These are phyloP conservation scores for Battus philenor DNA, from an alignment of 1,140 invertebrate genomes.

Conservation along the genomic window DNA sequence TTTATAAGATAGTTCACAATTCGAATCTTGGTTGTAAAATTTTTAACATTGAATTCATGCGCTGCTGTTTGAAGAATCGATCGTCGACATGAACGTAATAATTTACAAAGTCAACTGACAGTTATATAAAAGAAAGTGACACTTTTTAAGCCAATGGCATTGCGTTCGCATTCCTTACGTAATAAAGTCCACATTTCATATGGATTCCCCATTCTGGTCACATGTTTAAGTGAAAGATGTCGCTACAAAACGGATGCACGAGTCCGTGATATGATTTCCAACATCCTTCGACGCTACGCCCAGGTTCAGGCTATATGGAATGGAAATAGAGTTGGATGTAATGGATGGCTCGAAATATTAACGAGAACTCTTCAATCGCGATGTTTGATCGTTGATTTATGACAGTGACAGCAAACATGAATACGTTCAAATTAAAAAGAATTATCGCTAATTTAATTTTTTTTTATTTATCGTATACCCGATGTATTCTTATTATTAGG, in stretches of 20 bases:
- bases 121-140: constrained; percentile 45
- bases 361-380: constrained; percentile 1
- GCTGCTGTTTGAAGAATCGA: no score
- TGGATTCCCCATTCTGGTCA: constrained; percentile 38
- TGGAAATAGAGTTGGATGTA: constrained; percentile 7
- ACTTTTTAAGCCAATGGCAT: constrained; percentile 15
- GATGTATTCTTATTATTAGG: no score
- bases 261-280: constrained; percentile 28
- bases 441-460: no score
- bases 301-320: constrained; percentile 6
- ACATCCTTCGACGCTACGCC: constrained; percentile 17
- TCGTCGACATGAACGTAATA: background rate
- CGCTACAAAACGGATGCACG: constrained; percentile 35
- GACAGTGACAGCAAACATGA: background rate
- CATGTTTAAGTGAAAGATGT: constrained; percentile 42
- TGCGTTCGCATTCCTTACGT: constrained; percentile 45
- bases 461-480: no score
- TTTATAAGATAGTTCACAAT: no score
- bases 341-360: constrained; percentile 6
- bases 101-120: constrained; percentile 27
- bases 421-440: no score
- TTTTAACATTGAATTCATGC: no score
- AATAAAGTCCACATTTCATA: constrained; percentile 43
- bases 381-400: constrained; percentile 4
- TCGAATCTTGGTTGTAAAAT: no score